A percentile compares a stretch with the other conserved stretches of the same genome.
phyloP scores from a whole-genome alignment of 2,113 vertebrate genomes.

The Struthio camelus region DNA sequence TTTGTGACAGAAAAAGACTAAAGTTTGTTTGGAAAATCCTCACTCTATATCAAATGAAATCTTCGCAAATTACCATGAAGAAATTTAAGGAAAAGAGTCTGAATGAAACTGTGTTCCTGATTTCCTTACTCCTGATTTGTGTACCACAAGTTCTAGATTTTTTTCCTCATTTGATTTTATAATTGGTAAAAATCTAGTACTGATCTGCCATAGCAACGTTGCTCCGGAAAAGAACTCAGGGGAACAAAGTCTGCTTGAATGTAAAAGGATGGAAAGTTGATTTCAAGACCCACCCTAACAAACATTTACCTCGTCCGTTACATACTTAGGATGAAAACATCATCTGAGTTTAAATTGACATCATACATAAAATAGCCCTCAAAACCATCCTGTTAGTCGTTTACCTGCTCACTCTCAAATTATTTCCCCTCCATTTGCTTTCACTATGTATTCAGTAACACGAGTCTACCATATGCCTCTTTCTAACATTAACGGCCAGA shows the following conservation, averaged over 20 bases:
- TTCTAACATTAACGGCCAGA: background rate
- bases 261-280: background rate
- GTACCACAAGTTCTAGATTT: background rate
- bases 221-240: background rate
- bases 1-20: background rate
- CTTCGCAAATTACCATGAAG: background rate
- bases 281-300: background rate
- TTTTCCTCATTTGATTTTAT: background rate
- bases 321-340: background rate
- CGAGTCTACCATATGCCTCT: constrained; percentile 11
- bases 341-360: background rate
- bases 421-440: background rate
- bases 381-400: constrained; percentile 12
- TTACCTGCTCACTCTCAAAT: constrained; percentile 1
- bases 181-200: background rate
- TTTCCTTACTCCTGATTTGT: background rate
- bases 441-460: background rate
- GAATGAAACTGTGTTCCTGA: background rate
- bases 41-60: background rate
- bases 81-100: background rate
- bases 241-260: background rate
- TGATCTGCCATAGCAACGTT: background rate
- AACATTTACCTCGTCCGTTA: background rate
- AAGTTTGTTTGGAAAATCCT: no score
- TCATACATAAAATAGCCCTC: background rate